phyloP scores from a whole-genome alignment of 2,113 vertebrate genomes.

The Cyphomyrus discorhynchus region DNA sequence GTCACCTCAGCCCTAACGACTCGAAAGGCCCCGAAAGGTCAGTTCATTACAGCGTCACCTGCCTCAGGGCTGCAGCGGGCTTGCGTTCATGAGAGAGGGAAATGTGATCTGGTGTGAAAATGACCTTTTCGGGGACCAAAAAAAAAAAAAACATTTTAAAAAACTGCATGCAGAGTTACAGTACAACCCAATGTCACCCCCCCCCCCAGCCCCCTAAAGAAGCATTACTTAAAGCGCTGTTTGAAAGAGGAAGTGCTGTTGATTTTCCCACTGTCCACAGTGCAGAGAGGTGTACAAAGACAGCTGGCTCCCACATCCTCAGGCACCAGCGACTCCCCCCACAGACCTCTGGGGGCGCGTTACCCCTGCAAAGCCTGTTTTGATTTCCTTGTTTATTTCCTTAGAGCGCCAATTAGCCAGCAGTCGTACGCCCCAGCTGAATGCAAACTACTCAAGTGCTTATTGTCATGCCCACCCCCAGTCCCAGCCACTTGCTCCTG shows the following conservation, averaged over 20 bases:
- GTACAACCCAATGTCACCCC: neutral
- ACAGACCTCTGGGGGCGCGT: conserved; percentile 2
- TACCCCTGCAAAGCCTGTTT: conserved; percentile 14
- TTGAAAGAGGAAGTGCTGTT: conserved; percentile 12
- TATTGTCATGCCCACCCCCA: neutral
- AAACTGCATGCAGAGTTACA: neutral
- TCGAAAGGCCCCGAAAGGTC: neutral
- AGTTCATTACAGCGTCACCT: neutral
- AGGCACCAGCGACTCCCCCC: neutral
- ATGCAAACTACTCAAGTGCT: conserved; percentile 15
- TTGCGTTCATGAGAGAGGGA: neutral
- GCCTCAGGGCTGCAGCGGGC: no score
- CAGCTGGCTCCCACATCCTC: conserved; percentile 9
- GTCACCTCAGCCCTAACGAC: neutral
- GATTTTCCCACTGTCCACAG: neutral
- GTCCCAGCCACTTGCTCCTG: neutral
- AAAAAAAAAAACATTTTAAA: neutral
- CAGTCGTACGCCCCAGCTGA: conserved; percentile 1
- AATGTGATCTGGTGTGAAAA: neutral
- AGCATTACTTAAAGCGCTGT: neutral
- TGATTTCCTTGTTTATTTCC: conserved; percentile 23
- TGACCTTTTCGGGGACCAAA: neutral
- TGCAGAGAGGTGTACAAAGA: neutral
- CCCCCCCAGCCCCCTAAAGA: neutral
- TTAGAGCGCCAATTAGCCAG: conserved; percentile 9